A percentile compares a stretch with the other conserved stretches of the same genome.
Evolutionary conservation across 2,113 vertebrate species (phyloP).

Genomic region (Corythoichthys haematopterus): DNA sequence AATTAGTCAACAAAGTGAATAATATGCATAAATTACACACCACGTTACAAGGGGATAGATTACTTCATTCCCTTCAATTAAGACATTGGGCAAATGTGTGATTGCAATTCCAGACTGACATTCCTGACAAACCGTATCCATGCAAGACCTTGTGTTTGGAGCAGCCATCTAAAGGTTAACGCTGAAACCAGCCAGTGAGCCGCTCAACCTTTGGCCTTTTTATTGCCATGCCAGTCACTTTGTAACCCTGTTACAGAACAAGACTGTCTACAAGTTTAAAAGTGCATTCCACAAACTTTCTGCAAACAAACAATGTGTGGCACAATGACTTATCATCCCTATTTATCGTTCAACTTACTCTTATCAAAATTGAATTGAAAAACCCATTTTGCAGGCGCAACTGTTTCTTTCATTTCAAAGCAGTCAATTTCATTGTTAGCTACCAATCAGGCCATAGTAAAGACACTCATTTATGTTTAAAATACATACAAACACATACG

Average conservation of each 20-base stretch:
- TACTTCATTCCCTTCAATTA: constrained; percentile 78
- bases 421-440: constrained; percentile 39
- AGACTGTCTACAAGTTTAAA: background rate
- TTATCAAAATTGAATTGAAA: background rate
- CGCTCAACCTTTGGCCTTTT: constrained; percentile 55
- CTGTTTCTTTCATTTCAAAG: constrained; percentile 35
- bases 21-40: constrained; percentile 82
- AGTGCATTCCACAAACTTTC: background rate
- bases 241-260: constrained; percentile 39
- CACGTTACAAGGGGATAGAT: constrained; percentile 67
- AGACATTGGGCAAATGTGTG: constrained; percentile 67
- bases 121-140: constrained; percentile 47
- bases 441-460: constrained; percentile 33
- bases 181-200: constrained; percentile 53
- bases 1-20: constrained; percentile 77
- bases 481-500: constrained; percentile 43
- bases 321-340: background rate
- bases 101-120: constrained; percentile 73
- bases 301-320: background rate
- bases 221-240: constrained; percentile 41
- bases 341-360: background rate
- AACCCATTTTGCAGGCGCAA: constrained; percentile 4
- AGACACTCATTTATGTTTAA: constrained; percentile 19
- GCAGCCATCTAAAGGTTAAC: constrained; percentile 56
- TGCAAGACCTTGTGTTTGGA: constrained; percentile 34